Conservation (phyloP, 1,140 invertebrate species). For the Geopemphigus sp. region DNA sequence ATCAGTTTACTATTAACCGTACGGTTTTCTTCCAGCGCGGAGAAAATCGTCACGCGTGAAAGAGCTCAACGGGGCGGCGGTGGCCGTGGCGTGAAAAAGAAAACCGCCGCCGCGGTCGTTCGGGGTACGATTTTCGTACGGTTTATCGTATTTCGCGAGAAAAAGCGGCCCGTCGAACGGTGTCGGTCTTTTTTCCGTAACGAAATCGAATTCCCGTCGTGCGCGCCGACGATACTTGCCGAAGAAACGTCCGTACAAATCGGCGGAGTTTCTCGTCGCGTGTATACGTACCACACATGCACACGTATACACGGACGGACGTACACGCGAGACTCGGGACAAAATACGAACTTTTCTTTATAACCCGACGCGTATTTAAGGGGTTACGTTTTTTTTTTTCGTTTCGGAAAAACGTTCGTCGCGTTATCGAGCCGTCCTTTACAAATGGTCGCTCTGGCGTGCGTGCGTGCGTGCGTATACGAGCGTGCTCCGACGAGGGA, state of each 20-base stretch:
- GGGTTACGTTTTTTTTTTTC: conserved; percentile 41
- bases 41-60: no score
- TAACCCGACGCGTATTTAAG: conserved; percentile 27
- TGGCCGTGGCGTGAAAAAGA: no score
- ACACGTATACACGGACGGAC: no score
- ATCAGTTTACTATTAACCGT: no score
- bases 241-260: conserved; percentile 1
- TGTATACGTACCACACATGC: no score
- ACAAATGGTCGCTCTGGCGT: no score
- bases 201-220: neutral
- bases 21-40: no score
- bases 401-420: conserved; percentile 45
- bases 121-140: no score
- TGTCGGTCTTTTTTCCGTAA: neutral
- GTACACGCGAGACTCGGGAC: neutral
- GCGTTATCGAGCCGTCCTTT: conserved; percentile 36
- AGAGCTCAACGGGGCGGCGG: no score
- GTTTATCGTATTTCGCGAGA: no score
- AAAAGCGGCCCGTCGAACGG: no score
- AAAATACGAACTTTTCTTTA: conserved; percentile 19
- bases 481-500: neutral
- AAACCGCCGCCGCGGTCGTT: no score
- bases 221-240: neutral
- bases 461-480: neutral
- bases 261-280: neutral